phyloP scores from a whole-genome alignment of 1,140 invertebrate species.

The Hyposmocoma kahamanoa region DNA sequence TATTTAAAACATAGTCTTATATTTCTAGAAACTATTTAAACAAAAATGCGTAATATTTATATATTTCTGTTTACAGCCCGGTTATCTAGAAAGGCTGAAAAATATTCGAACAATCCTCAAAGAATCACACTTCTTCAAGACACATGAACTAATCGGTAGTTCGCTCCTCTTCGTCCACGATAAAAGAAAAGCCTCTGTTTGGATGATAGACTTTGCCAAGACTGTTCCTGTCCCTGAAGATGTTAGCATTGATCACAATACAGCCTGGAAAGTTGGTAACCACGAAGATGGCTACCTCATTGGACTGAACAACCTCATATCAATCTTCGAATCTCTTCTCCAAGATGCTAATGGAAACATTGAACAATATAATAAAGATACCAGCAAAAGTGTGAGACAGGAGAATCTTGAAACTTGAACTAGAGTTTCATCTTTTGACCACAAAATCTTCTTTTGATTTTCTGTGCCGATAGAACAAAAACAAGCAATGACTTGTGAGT shows the following conservation, averaged over 20 bases:
- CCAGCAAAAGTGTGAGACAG: constrained; percentile 54
- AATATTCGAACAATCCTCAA: constrained; percentile 87
- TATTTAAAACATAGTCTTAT: too few species aligned
- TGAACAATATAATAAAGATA: constrained; percentile 42
- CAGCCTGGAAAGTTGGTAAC: constrained; percentile 95
- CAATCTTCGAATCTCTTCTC: constrained; percentile 82
- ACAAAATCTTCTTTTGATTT: background rate
- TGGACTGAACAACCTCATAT: constrained; percentile 95
- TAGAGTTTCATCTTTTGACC: background rate
- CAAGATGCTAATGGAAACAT: constrained; percentile 62
- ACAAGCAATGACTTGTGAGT: background rate
- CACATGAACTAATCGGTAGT: constrained; percentile 97
- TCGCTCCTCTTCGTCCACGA: constrained; percentile 98
- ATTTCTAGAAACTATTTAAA: too few species aligned
- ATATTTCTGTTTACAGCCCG: constrained; percentile 78
- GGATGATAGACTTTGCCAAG: constrained; percentile 99
- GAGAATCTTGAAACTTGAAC: constrained; percentile 61
- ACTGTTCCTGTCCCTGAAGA: constrained; percentile 87
- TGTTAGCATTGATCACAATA: constrained; percentile 85
- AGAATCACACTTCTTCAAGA: constrained; percentile 90
- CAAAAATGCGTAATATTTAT: too few species aligned
- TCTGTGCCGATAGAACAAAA: too few species aligned
- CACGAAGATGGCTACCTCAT: constrained; percentile 98
- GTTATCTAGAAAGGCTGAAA: constrained; percentile 89
- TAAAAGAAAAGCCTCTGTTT: constrained; percentile 88